These are phyloP conservation scores for Nomada hirtipes DNA, from an alignment of 2,888 invertebrate genomes.

Conservation along the genomic window DNA sequence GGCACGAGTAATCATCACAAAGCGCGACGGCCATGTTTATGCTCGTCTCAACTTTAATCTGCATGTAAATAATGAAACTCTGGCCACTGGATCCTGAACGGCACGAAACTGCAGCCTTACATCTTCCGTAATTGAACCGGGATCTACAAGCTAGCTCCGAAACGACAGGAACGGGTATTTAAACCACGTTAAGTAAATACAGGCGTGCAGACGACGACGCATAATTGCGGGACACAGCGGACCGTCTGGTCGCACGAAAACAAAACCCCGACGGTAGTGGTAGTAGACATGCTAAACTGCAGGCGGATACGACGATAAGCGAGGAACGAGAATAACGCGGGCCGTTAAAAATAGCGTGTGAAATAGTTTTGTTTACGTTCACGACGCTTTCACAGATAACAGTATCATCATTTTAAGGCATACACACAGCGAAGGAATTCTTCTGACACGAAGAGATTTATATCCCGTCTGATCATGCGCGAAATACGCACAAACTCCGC, in stretches of 20 bases:
- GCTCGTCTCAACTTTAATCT: conserved; percentile 52
- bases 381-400: conserved; percentile 51
- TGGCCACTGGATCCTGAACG: conserved; percentile 15
- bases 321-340: conserved; percentile 18
- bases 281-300: conserved; percentile 35
- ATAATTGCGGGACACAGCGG: conserved; percentile 35
- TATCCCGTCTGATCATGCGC: conserved; percentile 49
- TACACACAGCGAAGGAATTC: conserved; percentile 42
- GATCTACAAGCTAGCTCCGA: conserved; percentile 10
- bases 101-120: conserved; percentile 10
- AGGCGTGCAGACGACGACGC: conserved; percentile 23
- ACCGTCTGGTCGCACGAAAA: conserved; percentile 43
- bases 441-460: conserved; percentile 48
- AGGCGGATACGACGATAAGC: neutral
- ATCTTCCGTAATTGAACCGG: conserved; percentile 14
- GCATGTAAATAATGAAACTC: conserved; percentile 56
- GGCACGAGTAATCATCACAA: conserved; percentile 78
- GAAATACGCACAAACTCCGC: conserved; percentile 13
- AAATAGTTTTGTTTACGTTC: conserved; percentile 51
- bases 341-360: conserved; percentile 31
- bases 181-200: conserved; percentile 42
- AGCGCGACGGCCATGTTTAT: conserved; percentile 83
- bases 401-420: conserved; percentile 38
- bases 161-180: neutral
- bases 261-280: conserved; percentile 32